Base-by-base conservation (phyloP, 2,888 invertebrate species). In the Pollenia amentaria region DNA sequence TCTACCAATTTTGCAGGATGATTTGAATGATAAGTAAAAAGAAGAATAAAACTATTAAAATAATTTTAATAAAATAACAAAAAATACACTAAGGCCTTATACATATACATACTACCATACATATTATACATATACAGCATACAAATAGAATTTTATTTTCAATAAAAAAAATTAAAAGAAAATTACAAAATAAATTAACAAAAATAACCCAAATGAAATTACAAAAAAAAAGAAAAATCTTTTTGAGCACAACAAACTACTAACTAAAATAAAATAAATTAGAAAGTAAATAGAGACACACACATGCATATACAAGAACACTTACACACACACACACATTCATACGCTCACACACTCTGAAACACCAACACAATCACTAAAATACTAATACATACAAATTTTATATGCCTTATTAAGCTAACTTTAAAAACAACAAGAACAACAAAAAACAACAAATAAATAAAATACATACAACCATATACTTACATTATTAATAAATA, bases 331-430 rank as follows among this genome's bases (percentile, higher is more conserved):
- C 46, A 57, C 42, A 62, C 18, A 70, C 21, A 51, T 12, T 60
- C 72, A 53, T 16, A 18, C 18, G 57, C 9, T 69, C 18, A 78
- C 44, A 60, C 46, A 60, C 51, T 53, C 62, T 40, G 40, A 73
- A 53, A 80, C 57, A 64, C 48, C 42, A 57, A 84, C 83, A 84
- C 83, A 84, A 84, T 84, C 83, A 84, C 77, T 84, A 73, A 72
- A 84, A 84, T 77, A 84, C 83, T 83, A 73, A 80, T 73, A 83
- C 76, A 80, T 73, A 83, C 76, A 84, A 84, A 84, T 72, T 84
- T 84, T 84, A 84, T 84, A 84, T 84, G 83, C 83, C 83, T 84
- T 84, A 84, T 84, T 84, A 84, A 84, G 83, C 83, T 84, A 84
- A 82, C 75, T 76, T 70, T 67, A 60, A 62, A 38, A 62, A 76